These are phyloP conservation scores for Zaprionus davidi DNA, from an alignment of 1,140 invertebrate species.

Conservation along the genomic window DNA sequence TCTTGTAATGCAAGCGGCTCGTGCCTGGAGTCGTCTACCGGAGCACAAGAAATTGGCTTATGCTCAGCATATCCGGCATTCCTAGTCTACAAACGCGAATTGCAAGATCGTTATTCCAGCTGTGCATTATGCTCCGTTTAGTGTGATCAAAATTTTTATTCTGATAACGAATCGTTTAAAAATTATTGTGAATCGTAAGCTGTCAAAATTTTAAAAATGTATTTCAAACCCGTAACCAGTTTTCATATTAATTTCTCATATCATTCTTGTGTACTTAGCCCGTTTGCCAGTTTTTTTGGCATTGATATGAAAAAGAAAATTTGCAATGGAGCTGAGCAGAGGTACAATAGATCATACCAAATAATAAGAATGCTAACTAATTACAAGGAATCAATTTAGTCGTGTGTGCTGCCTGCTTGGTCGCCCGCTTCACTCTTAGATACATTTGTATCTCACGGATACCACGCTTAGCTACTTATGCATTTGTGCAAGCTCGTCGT, in stretches of 20 bases:
- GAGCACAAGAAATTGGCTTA: conserved; percentile 22
- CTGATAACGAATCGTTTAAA: background rate
- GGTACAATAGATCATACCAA: no score
- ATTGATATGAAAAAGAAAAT: no score
- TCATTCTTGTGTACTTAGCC: background rate
- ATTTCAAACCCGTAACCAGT: background rate
- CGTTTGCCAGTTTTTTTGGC: no score
- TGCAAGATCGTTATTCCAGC: no score
- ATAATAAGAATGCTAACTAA: background rate
- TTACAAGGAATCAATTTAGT: background rate
- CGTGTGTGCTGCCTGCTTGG: conserved; percentile 4
- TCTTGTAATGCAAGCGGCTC: conserved; percentile 22
- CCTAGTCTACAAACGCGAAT: no score
- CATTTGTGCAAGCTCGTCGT: conserved; percentile 56
- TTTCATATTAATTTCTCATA: background rate
- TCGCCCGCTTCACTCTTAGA: conserved; percentile 25
- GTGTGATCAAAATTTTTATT: background rate
- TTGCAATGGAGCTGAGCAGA: no score
- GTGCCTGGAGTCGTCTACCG: conserved; percentile 26
- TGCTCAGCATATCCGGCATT: background rate
- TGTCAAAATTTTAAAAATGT: background rate
- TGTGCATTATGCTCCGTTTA: no score
- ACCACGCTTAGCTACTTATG: conserved; percentile 65
- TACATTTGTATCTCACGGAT: conserved; percentile 53
- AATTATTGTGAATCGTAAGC: background rate